These are phyloP conservation scores for Hydriomena furcata DNA, from an alignment of 2,888 invertebrate species.

Conservation along the genomic window DNA sequence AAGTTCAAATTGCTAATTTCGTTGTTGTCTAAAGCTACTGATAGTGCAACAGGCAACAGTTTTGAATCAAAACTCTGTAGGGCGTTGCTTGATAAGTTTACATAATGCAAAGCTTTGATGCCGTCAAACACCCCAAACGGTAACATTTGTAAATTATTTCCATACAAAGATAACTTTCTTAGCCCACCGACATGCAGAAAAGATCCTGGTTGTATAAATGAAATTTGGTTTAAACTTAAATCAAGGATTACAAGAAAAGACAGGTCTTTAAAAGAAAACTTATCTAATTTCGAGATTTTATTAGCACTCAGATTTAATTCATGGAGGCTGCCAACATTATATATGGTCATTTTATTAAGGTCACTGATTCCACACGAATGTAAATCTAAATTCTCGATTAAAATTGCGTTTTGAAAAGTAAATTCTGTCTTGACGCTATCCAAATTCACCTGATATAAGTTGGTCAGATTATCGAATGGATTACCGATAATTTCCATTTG, in stretches of 20 bases:
- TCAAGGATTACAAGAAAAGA: slow-evolving; percentile 29
- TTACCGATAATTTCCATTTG: slow-evolving; percentile 25
- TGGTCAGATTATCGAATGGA: slow-evolving; percentile 29
- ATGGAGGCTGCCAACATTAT: slow-evolving; percentile 20
- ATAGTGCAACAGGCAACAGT: slow-evolving; percentile 24
- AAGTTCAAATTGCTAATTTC: slow-evolving; percentile 29
- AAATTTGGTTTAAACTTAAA: slow-evolving; percentile 36
- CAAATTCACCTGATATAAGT: slow-evolving; percentile 27
- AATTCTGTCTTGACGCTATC: slow-evolving; percentile 24
- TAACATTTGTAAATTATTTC: slow-evolving; percentile 31
- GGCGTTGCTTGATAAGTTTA: slow-evolving; percentile 34
- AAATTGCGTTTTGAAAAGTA: slow-evolving; percentile 26
- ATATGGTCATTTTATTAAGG: slow-evolving; percentile 24
- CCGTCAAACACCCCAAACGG: slow-evolving; percentile 39
- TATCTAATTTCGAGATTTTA: slow-evolving; percentile 31
- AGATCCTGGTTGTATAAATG: slow-evolving; percentile 37
- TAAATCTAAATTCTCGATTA: slow-evolving; percentile 27
- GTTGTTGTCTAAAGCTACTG: slow-evolving; percentile 34
- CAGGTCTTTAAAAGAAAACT: slow-evolving; percentile 34
- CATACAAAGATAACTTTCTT: slow-evolving; percentile 24
- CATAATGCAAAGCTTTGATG: slow-evolving; percentile 20
- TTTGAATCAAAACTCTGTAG: slow-evolving; percentile 32
- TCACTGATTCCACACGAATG: slow-evolving; percentile 31
- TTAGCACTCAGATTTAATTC: slow-evolving; percentile 34
- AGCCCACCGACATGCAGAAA: slow-evolving; percentile 29